Conservation (phyloP, 2,888 invertebrate genomes). For the Yponomeuta evonymella region DNA sequence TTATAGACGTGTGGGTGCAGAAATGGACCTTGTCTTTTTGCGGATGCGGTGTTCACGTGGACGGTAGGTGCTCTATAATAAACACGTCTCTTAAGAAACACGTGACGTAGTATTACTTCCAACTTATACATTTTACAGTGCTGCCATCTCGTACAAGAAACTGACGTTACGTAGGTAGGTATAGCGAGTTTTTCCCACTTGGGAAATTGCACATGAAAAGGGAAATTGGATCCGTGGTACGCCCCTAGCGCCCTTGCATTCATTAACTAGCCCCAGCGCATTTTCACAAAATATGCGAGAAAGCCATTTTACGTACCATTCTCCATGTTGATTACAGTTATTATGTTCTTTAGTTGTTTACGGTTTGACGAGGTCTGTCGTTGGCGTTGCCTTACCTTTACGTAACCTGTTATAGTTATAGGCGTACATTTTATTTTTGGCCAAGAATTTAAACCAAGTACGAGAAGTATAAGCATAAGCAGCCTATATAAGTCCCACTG, state of each 20-base stretch:
- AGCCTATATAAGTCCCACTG: too few relatives aligned
- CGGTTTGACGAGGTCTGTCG: neutral
- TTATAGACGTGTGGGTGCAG: too few relatives aligned
- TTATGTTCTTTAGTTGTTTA: neutral
- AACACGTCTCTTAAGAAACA: too few relatives aligned
- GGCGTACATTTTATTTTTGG: too few relatives aligned
- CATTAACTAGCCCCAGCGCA: neutral
- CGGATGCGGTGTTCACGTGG: too few relatives aligned
- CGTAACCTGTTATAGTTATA: too few relatives aligned
- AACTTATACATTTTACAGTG: neutral
- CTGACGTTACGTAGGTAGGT: neutral
- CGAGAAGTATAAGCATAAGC: too few relatives aligned
- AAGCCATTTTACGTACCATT: neutral
- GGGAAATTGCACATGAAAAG: neutral
- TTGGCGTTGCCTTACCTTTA: neutral
- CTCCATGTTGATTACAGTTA: neutral
- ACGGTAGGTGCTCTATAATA: too few relatives aligned
- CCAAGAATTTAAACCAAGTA: too few relatives aligned
- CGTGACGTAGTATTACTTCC: too few relatives aligned
- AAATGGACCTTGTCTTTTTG: too few relatives aligned
- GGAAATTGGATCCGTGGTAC: neutral
- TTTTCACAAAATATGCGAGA: neutral
- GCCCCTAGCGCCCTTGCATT: neutral
- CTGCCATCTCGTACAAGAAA: neutral
- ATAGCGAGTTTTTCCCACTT: neutral